Base-by-base conservation (phyloP, 2,888 invertebrate species). In the Philereme vetulata region DNA sequence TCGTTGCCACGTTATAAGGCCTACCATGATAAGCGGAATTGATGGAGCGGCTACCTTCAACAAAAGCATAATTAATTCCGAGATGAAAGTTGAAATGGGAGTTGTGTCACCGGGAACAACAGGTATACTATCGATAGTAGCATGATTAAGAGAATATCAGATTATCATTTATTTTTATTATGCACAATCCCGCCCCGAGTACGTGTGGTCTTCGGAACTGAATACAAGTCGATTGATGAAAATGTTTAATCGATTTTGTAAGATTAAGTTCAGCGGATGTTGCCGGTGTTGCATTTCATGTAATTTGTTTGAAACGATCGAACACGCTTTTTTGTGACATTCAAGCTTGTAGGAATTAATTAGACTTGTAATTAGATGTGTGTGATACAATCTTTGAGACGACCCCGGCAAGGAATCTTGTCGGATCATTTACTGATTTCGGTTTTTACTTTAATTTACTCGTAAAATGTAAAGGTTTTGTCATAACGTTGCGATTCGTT, bases 21-120 rank as follows among this genome's bases (percentile, higher is more conserved):
- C 21, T 69, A 76, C 75, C 81, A 80, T 90, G 90, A 90, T 89
- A 88, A 88, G 84, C 85, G 75, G 80, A 84, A 82, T 84, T 86
- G 87, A 88, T 87, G 76, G 85, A 88, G 76, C 77, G 75, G 76
- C 79, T 70, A 74, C 71, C 78, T 55, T 36, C 74, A 82, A 88
- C 88, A 88, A 88, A 86, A 81, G 87, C 85, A 85, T 85, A 90
- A 90, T 90, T 90, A 89, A 86, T 87, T 86, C 81, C 76, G 75
- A 78, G 85, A 85, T 82, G 84, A 86, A 82, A 86, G 82, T 80
- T 78, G 81, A 76, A 75, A 76, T 76, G 70, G 68, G 75, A 70
- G 75, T 73, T 73, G 72, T 70, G 69, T 71, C 75, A 73, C 70
- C 69, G 63, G 75, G 76, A 80, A 80, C 72, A 76, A 76, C 78